These are phyloP conservation scores for Gymnocheta viridis DNA, from an alignment of 2,888 invertebrate genomes.

Conservation along the genomic window DNA sequence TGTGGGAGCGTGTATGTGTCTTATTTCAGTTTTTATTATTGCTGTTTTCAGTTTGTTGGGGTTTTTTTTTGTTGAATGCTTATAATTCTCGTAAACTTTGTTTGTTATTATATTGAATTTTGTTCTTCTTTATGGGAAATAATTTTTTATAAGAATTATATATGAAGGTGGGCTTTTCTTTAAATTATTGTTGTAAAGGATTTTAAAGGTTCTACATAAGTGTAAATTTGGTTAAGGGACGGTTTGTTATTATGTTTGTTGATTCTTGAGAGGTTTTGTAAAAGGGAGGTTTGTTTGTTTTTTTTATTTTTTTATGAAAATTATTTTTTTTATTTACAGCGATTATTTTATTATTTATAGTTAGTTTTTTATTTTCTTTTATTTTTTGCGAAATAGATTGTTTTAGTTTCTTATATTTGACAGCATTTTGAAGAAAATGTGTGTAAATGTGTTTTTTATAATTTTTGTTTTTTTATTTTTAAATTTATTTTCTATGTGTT, in stretches of 20 bases:
- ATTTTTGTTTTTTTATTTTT: not conserved
- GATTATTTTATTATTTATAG: not conserved
- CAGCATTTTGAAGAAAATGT: too few relatives aligned
- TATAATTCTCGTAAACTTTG: conserved; percentile 39
- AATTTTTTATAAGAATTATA: not conserved
- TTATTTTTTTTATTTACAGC: not conserved
- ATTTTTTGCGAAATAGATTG: too few relatives aligned
- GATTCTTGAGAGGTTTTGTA: conserved; percentile 16
- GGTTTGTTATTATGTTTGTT: conserved; percentile 30
- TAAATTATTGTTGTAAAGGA: conserved; percentile 10
- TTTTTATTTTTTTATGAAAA: not conserved
- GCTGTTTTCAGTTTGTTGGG: not conserved
- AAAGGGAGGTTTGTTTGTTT: not conserved
- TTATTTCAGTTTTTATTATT: not conserved
- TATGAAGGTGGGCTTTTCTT: conserved; percentile 21
- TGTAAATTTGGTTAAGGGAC: conserved; percentile 43
- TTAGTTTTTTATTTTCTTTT: not conserved
- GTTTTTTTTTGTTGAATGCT: not conserved
- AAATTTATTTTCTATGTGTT: not conserved
- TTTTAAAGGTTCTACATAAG: conserved; percentile 30
- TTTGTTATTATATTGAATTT: conserved; percentile 7
- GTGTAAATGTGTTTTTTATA: too few relatives aligned
- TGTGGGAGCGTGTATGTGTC: not conserved
- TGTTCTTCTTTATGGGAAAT: not conserved
- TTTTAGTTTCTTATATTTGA: too few relatives aligned